Conservation (phyloP, 1,140 invertebrate genomes). For the Pissodes strobi region DNA sequence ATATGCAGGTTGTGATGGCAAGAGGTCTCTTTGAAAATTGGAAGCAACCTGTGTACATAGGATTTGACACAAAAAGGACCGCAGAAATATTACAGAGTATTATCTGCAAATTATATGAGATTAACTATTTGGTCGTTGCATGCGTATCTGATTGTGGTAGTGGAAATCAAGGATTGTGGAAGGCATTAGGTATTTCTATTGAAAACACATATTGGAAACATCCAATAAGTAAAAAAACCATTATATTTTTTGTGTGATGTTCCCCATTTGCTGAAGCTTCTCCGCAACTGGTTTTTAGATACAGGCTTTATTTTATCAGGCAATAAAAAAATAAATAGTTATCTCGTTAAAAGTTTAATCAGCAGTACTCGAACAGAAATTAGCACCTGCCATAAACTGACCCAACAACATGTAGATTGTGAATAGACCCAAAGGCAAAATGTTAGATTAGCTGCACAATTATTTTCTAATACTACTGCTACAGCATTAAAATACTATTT, state of each 20-base stretch:
- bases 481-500: conserved; percentile 12
- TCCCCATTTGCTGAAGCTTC: conserved; percentile 36
- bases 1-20: no score
- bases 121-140: conserved; percentile 47
- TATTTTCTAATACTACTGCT: conserved; percentile 31
- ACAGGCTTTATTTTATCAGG: conserved; percentile 27
- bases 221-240: conserved; percentile 30
- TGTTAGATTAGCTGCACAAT: conserved; percentile 31
- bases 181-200: conserved; percentile 36
- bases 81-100: conserved; percentile 43
- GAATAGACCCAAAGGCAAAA: conserved; percentile 22
- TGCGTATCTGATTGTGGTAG: conserved; percentile 49
- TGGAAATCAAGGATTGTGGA: no score
- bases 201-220: conserved; percentile 26
- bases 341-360: conserved; percentile 17
- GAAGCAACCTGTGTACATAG: conserved; percentile 54
- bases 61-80: conserved; percentile 53
- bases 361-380: conserved; percentile 13
- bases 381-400: conserved; percentile 26
- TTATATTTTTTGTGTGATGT: conserved; percentile 38
- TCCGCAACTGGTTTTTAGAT: conserved; percentile 40
- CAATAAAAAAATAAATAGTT: conserved; percentile 2
- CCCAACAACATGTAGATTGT: conserved; percentile 9
- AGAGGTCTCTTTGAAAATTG: conserved; percentile 50
- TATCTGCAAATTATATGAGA: conserved; percentile 45